Evolutionary conservation across 2,888 invertebrate genomes (phyloP), one percentile per base, ranked within the genome.

Genomic region (Coleophora flavipennella): DNA sequence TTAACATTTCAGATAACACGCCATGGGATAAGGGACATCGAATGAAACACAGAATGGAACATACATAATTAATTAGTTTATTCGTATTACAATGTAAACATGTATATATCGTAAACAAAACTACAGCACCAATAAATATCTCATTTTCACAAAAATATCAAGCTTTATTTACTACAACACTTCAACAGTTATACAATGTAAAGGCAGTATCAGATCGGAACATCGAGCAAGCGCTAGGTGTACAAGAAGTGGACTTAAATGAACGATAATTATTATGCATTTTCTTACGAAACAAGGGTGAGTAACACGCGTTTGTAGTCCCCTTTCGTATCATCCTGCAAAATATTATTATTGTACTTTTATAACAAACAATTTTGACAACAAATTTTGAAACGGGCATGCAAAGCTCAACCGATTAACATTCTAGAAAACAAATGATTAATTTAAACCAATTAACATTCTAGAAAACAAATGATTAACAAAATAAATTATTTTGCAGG

Each of bases 231-330:
- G 20, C 47, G 54, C 51, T 55, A 49, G 46, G 51, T 47, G 20
- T 20, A 20, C 20, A 6, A 20, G 3, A 20, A 3, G 20, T 4
- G 6, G 20, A 20, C 20, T 20, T 20, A 20, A 20, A 20, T 20
- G 6, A 20, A 20, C 20, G 55, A 50, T 50, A 45, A 50, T 60
- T 57, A 72, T 73, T 69, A 70, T 66, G 71, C 63, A 51, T 59
- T 29, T n/a, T 62, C 66, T 62, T 76, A 84, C 43, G 77, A 77
- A 49, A 83, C 77, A 59, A 89, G 52, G 51, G 87, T 86, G 50
- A 90, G 84, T 74, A 92, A 86, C 54, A 89, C 87, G 60, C 88
- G 85, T 78, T 88, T 87, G 85, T 89, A 90, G 83, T 91, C 91
- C 40, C 91, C 91, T 60, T 89, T 88, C 57, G 89, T 81, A 77